Evolutionary conservation across 2,888 invertebrate genomes (phyloP), one percentile per base, ranked within the genome.

Genomic region (Abscondita cerata): DNA sequence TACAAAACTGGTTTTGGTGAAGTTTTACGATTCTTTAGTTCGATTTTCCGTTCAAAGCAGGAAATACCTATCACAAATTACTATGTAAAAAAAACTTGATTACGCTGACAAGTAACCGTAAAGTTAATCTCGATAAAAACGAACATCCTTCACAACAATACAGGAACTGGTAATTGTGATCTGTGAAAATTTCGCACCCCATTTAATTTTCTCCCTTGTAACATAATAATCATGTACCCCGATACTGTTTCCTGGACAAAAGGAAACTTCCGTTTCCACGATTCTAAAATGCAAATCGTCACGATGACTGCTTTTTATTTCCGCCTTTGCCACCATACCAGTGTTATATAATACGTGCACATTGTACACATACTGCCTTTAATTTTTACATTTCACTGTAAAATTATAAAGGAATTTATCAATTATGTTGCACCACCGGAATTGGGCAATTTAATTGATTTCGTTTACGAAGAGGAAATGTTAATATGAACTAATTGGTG

Each of bases 261-360:
- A 15, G 41, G 53, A 58, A 41, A 53, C 57, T 62, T 62, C 62
- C 62, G 62, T 62, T 62, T 62, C 62, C 62, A 62, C 62, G 62
- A 34, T 41, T 62, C 57, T 62, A 62, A 50, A 62, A 47, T 44
- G 56, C 40, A 25, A 53, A 53, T 53, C 52, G 62, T 62, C 44
- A 62, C 62, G 58, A 34, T 58, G 48, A 19, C 18, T 50, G 58
- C 53, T 13, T 18, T 46, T 33, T 50, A 51, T 41, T 62, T 62
- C 62, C 62, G 62, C 53, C 58, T 57, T 44, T 36, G 31, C 41
- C 33, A n/a, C 57, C 55, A 36, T 19, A 47, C 15, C 40, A 40
- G 19, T 44, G 44, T 54, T 48, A 56, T 47, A 19, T 13, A 41
- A 41, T 41, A 40, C 57, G 56, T 38, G 31, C n/a, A n/a, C n/a